A percentile compares a stretch with the other conserved stretches of the same genome.
Evolutionary conservation across 2,797 vertebrate genomes (phyloP).

Genomic region (Gymnoscopelus braueri): DNA sequence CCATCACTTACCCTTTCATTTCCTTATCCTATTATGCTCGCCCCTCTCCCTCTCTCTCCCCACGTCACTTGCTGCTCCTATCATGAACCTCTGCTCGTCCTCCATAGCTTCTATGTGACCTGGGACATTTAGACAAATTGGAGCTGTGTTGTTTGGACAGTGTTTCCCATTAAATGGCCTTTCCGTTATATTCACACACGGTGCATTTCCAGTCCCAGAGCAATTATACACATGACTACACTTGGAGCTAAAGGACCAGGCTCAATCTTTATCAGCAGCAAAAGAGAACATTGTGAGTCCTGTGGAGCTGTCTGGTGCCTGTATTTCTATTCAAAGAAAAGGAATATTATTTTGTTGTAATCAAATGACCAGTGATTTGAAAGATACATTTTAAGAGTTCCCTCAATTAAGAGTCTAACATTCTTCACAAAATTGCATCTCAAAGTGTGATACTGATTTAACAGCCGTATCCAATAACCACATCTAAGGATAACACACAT

Average conservation of each 20-base stretch:
- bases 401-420: no score
- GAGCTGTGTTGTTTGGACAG: slow-evolving; percentile 76
- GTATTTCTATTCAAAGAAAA: slow-evolving; percentile 75
- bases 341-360: slow-evolving; percentile 74
- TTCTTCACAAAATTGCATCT: no score
- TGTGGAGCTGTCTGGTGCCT: slow-evolving; percentile 59
- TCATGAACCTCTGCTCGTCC: slow-evolving; percentile 57
- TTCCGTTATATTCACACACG: slow-evolving; percentile 77
- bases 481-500: no score
- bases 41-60: slow-evolving; percentile 6
- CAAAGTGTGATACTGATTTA: no score
- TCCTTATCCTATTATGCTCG: slow-evolving; percentile 26
- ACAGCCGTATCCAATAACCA: no score
- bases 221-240: slow-evolving; percentile 82
- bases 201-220: slow-evolving; percentile 77
- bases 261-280: slow-evolving; percentile 78
- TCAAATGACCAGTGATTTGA: slow-evolving; percentile 67
- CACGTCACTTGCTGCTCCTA: slow-evolving; percentile 28
- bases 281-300: slow-evolving; percentile 70
- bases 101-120: slow-evolving; percentile 66
- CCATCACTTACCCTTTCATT: slow-evolving; percentile 30
- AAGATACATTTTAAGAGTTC: neutral
- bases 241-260: slow-evolving; percentile 77
- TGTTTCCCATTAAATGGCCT: slow-evolving; percentile 76
- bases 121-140: slow-evolving; percentile 74